These are phyloP conservation scores for Nasua narica DNA, from an alignment of 2,797 vertebrate species.

Conservation along the genomic window DNA sequence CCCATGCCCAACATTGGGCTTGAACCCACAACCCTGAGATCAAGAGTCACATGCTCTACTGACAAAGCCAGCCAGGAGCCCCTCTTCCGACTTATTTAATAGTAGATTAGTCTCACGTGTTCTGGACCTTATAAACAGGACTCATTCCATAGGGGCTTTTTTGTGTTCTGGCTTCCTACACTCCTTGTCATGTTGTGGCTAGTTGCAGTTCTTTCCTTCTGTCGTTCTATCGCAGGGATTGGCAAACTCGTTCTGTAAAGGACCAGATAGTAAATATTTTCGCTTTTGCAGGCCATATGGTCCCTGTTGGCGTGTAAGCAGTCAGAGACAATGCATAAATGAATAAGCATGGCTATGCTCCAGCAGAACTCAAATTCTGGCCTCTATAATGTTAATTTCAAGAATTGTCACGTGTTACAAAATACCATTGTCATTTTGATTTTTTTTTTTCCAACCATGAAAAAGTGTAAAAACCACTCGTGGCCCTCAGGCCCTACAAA, in stretches of 20 bases:
- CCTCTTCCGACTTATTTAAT: neutral
- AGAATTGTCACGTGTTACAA: neutral
- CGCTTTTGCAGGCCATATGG: neutral
- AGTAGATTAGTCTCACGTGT: neutral
- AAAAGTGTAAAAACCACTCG: neutral
- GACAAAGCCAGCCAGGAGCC: neutral
- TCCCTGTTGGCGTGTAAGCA: neutral
- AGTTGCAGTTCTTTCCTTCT: neutral
- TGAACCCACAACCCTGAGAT: neutral
- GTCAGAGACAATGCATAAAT: neutral
- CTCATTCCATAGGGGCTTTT: neutral
- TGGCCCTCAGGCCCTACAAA: neutral
- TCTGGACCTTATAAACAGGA: neutral
- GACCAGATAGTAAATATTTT: neutral
- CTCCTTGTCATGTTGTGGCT: neutral
- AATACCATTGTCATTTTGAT: neutral
- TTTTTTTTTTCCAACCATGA: neutral
- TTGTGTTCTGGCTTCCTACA: neutral
- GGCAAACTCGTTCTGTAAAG: neutral
- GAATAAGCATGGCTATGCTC: neutral
- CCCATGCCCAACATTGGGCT: neutral
- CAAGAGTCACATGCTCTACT: neutral
- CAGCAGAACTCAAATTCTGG: neutral
- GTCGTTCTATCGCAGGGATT: neutral
- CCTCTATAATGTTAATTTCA: neutral